Evolutionary conservation across 53 echinoderm and acorn worm genomes (phyloP), one percentile per base, ranked within the genome.

Genomic region (Mesocentrotus franciscanus): DNA sequence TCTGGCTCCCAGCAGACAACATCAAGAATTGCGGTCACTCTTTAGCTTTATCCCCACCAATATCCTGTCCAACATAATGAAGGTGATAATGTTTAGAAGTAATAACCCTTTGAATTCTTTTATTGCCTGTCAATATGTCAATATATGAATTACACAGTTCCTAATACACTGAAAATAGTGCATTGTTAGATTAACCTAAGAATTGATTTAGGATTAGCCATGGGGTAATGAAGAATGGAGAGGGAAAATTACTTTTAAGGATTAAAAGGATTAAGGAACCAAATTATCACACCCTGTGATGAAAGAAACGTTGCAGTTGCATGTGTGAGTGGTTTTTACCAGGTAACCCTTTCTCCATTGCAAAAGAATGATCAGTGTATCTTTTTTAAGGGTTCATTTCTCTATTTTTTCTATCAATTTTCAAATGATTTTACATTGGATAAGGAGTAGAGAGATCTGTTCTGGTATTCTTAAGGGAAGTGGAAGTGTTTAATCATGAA

Each of bases 201-300:
- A 87, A 57, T 87, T 15, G 87, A 87, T 27, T 27, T 59, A 22
- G 87, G 87, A 87, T 87, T 87, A 57, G 12, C n/a, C n/a, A 27
- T 57, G 58, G n/a, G n/a, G 58, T 87, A 87, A 27, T 87, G 87
- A 87, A 87, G 57, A 87, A 87, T n/a, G 29, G 87, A 35, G 58
- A 57, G n/a, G 58, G 81, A 22, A 87, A 87, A 87, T 87, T 87
- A 58, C 57, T 75, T 87, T 87, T 87, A 1, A 15, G 87, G 87
- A 87, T 87, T 87, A 87, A 11, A 13, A 15, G 2, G 87, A 57
- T 87, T 87, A 87, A 33, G 56, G 22, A 27, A n/a, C 12, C 59
- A 57, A 87, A 87, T 87, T 27, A 27, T 87, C 87, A 87, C 87
- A 87, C 87, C 57, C 57, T 27, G 58, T 58, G 27, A 58, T 87